Evolutionary conservation across 2,888 invertebrate genomes (phyloP).

Genomic region (Steinernema hermaphroditum): DNA sequence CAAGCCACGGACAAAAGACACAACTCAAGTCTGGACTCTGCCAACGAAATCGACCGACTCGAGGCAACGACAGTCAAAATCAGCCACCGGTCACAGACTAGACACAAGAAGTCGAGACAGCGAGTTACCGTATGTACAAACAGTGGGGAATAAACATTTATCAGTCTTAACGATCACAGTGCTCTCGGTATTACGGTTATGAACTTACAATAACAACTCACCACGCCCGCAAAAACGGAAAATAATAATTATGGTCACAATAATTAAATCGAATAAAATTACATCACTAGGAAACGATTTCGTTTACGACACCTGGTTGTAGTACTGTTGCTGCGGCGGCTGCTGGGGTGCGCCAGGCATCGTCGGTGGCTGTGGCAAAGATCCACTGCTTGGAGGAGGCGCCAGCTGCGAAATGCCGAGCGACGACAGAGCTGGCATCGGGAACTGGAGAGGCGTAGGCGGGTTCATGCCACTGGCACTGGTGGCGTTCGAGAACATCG

Average conservation of each 20-base stretch:
- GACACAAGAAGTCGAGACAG: too few relatives aligned
- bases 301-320: slow-evolving; percentile 10
- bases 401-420: slow-evolving; percentile 59
- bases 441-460: slow-evolving; percentile 57
- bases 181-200: too few relatives aligned
- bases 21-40: too few relatives aligned
- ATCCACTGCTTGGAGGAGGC: slow-evolving; percentile 46
- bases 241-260: background rate
- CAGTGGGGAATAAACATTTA: too few relatives aligned
- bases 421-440: slow-evolving; percentile 66
- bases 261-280: background rate
- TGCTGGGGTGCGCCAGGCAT: background rate
- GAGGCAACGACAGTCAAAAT: too few relatives aligned
- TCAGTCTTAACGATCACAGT: too few relatives aligned
- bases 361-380: slow-evolving; percentile 3
- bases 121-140: too few relatives aligned
- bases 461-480: background rate
- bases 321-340: slow-evolving; percentile 4
- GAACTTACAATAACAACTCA: background rate
- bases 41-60: too few relatives aligned
- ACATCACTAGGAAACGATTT: background rate
- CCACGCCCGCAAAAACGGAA: background rate
- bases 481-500: slow-evolving; percentile 26
- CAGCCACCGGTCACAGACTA: too few relatives aligned
- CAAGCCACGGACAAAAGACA: too few relatives aligned